These are phyloP conservation scores for Phalacrocorax carbo DNA, from an alignment of 2,113 vertebrate genomes.

Conservation along the genomic window DNA sequence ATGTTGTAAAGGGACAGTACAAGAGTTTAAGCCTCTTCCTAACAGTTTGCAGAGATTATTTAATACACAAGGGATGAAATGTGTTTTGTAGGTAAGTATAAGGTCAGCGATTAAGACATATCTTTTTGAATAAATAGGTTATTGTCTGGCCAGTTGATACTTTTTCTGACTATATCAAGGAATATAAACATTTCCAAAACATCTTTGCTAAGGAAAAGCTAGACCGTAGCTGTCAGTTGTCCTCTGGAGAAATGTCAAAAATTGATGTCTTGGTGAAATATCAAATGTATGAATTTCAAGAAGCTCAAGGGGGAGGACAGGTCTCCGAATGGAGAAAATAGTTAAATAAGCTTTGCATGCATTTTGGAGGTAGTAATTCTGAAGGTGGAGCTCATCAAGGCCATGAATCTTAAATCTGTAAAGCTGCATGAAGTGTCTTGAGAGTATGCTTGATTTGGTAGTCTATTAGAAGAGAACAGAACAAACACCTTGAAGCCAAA, in stretches of 20 bases:
- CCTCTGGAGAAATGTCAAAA: not conserved
- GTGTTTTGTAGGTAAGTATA: not conserved
- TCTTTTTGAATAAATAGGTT: not conserved
- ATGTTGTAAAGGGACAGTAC: not conserved
- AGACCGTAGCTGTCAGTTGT: not conserved
- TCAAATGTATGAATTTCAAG: not conserved
- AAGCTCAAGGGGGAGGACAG: not conserved
- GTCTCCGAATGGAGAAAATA: not conserved
- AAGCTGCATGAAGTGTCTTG: not conserved
- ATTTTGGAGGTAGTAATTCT: not conserved
- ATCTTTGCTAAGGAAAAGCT: not conserved
- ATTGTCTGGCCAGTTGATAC: not conserved
- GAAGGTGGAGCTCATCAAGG: not conserved
- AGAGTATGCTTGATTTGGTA: not conserved
- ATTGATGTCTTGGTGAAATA: not conserved
- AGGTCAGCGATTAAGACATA: not conserved
- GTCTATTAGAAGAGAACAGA: not conserved
- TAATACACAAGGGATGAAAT: not conserved
- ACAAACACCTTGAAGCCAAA: not conserved
- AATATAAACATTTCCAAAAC: not conserved
- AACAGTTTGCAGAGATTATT: not conserved
- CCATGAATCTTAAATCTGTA: not conserved
- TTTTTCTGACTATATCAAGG: not conserved
- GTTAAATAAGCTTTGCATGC: not conserved
- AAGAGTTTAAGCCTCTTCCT: not conserved